Evolutionary conservation across 2,797 vertebrate genomes (phyloP).

Genomic region (Remorina albescens): DNA sequence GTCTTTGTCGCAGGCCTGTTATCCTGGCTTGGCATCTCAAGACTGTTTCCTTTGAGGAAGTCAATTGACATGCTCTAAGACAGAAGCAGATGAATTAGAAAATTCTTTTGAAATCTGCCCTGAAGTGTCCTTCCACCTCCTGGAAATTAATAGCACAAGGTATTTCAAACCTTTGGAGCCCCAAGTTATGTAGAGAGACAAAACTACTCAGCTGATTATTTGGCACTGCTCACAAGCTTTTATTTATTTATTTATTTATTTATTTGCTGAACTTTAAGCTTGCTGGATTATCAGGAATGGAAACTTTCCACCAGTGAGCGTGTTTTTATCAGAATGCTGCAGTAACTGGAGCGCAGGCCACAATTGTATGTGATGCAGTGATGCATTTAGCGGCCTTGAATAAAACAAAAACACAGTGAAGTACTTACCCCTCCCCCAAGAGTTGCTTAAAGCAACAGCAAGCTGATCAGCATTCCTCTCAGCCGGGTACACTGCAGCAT

Average conservation of each 20-base stretch:
- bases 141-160: slow-evolving; percentile 20
- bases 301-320: slow-evolving; percentile 44
- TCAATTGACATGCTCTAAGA: slow-evolving; percentile 63
- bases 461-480: slow-evolving; percentile 75
- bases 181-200: slow-evolving; percentile 40
- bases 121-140: slow-evolving; percentile 11
- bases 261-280: slow-evolving; percentile 46
- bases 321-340: slow-evolving; percentile 36
- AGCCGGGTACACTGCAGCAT: slow-evolving; percentile 45
- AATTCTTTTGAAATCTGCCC: slow-evolving; percentile 7
- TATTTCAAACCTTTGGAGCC: slow-evolving; percentile 16
- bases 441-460: slow-evolving; percentile 58
- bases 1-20: slow-evolving; percentile 65
- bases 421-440: slow-evolving; percentile 71
- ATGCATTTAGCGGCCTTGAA: slow-evolving; percentile 16
- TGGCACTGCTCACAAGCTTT: slow-evolving; percentile 58
- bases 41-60: slow-evolving; percentile 56
- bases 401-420: slow-evolving; percentile 27
- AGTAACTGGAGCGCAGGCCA: slow-evolving; percentile 34
- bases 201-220: slow-evolving; percentile 65
- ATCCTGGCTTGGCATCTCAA: slow-evolving; percentile 52
- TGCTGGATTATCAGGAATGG: slow-evolving; percentile 59
- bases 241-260: slow-evolving; percentile 58
- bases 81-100: slow-evolving; percentile 1
- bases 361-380: slow-evolving; percentile 24